Conservation (phyloP, 2,888 invertebrate genomes). For the Galerucella pusilla region DNA sequence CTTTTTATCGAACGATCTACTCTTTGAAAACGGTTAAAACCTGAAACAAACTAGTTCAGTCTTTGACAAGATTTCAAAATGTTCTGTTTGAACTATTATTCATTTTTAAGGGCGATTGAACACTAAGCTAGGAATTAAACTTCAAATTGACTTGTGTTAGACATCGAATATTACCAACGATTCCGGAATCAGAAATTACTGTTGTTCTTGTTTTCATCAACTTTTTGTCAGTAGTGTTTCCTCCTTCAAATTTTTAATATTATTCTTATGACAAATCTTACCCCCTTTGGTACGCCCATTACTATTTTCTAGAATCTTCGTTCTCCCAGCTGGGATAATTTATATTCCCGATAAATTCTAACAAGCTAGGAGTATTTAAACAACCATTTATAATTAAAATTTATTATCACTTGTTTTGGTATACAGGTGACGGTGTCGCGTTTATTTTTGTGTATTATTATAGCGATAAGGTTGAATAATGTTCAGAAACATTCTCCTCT, state of each 20-base stretch:
- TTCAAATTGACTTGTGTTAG: too few relatives aligned
- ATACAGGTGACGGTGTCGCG: neutral
- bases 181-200: too few relatives aligned
- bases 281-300: neutral
- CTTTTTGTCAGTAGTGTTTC: neutral
- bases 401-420: constrained; percentile 28
- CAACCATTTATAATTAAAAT: constrained; percentile 40
- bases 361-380: constrained; percentile 40
- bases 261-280: neutral
- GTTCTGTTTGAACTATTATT: too few relatives aligned
- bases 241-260: neutral
- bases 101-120: too few relatives aligned
- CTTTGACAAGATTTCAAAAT: too few relatives aligned
- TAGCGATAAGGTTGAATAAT: constrained; percentile 1
- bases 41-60: too few relatives aligned
- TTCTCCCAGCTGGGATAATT: neutral
- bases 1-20: too few relatives aligned
- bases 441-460: neutral
- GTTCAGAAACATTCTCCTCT: constrained; percentile 3
- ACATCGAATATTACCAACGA: too few relatives aligned
- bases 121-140: too few relatives aligned
- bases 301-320: neutral
- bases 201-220: too few relatives aligned
- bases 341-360: constrained; percentile 36
- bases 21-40: too few relatives aligned